These are phyloP conservation scores for Agrotis exclamationis DNA, from an alignment of 2,888 invertebrate genomes.

Conservation along the genomic window DNA sequence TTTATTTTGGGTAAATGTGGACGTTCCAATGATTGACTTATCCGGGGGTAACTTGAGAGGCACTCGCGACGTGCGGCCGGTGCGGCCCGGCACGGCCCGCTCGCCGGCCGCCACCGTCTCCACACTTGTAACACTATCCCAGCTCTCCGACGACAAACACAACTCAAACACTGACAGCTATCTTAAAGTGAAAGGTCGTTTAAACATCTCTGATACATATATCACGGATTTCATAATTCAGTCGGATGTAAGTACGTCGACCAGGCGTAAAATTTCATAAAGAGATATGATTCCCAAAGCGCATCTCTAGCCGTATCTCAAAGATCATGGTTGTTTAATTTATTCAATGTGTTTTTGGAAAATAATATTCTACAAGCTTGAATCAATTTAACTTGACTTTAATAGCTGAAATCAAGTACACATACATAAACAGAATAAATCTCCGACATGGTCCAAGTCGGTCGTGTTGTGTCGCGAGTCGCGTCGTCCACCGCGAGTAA, in stretches of 20 bases:
- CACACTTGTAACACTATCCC: conserved; percentile 80
- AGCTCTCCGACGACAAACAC: conserved; percentile 75
- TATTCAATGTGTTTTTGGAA: conserved; percentile 55
- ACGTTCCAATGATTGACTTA: conserved; percentile 91
- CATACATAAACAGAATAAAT: conserved; percentile 68
- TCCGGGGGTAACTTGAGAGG: conserved; percentile 91
- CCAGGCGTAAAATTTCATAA: conserved; percentile 62
- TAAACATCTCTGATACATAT: conserved; percentile 70
- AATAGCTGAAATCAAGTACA: conserved; percentile 65
- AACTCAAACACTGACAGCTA: conserved; percentile 81
- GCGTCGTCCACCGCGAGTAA: conserved; percentile 75
- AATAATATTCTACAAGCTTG: conserved; percentile 55
- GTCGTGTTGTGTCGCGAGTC: conserved; percentile 68
- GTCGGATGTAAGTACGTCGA: conserved; percentile 47
- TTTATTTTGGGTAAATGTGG: conserved; percentile 89
- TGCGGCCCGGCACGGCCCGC: conserved; percentile 38
- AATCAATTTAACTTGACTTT: conserved; percentile 48
- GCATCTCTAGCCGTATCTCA: conserved; percentile 52
- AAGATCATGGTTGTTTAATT: conserved; percentile 53
- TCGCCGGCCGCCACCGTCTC: conserved; percentile 59
- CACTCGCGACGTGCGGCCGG: conserved; percentile 79
- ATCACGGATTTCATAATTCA: conserved; percentile 68
- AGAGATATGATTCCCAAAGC: conserved; percentile 54
- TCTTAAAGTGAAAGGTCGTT: conserved; percentile 74
- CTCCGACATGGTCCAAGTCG: conserved; percentile 72